Evolutionary conservation across 1,140 invertebrate species (phyloP).

Genomic region (Bombus affinis): DNA sequence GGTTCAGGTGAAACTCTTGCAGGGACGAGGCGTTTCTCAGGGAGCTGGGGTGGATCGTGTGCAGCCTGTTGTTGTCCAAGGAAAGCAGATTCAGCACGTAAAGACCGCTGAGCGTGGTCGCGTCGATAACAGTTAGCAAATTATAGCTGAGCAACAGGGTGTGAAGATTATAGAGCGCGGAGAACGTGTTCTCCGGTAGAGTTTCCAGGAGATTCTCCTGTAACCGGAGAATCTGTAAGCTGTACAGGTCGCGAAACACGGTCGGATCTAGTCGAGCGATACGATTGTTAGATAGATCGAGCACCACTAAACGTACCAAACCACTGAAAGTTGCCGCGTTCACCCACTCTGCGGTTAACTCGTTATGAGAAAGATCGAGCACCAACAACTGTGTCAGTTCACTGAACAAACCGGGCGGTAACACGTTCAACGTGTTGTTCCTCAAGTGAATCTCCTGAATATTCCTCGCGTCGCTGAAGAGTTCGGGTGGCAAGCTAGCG

Average conservation of each 20-base stretch:
- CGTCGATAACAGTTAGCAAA: conserved; percentile 89
- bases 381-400: conserved; percentile 91
- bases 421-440: conserved; percentile 93
- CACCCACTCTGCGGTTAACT: conserved; percentile 93
- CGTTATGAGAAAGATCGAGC: conserved; percentile 93
- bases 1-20: conserved; percentile 94
- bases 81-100: conserved; percentile 90
- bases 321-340: conserved; percentile 93
- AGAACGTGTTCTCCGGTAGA: conserved; percentile 92
- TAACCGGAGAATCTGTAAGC: conserved; percentile 90
- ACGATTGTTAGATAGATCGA: conserved; percentile 92
- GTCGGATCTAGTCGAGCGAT: conserved; percentile 90
- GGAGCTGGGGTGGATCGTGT: conserved; percentile 89
- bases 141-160: conserved; percentile 94
- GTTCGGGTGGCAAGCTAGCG: conserved; percentile 90
- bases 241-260: conserved; percentile 91
- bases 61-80: conserved; percentile 92
- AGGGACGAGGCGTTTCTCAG: conserved; percentile 92
- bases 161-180: conserved; percentile 90
- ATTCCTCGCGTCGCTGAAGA: conserved; percentile 91
- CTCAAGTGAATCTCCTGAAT: conserved; percentile 92
- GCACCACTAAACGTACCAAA: conserved; percentile 89
- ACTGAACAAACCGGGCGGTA: conserved; percentile 92
- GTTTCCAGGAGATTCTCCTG: conserved; percentile 92
- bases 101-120: conserved; percentile 90